Evolutionary conservation across 1,140 invertebrate species (phyloP).

Genomic region (Danaus plexippus): DNA sequence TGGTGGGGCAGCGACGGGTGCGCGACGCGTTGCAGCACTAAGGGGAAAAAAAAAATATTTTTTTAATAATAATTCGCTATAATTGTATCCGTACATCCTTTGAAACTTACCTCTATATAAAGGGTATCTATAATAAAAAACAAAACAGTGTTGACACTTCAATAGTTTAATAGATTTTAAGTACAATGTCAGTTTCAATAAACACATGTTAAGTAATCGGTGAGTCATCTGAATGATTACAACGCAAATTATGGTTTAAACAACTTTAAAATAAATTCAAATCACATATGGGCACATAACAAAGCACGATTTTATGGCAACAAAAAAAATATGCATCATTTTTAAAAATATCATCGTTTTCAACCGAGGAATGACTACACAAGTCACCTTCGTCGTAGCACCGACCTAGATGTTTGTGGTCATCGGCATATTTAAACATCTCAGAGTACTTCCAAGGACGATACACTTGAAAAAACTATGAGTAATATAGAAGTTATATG

Average conservation of each 20-base stretch:
- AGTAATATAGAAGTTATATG: no score
- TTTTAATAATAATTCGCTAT: not conserved
- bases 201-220: not conserved
- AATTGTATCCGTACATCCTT: no score
- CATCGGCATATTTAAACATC: conserved; percentile 19
- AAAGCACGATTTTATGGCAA: not conserved
- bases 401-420: conserved; percentile 20
- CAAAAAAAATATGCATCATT: conserved; percentile 12
- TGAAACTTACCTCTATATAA: no score
- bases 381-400: conserved; percentile 15
- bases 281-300: no score
- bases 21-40: conserved; percentile 76
- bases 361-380: conserved; percentile 14
- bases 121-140: no score
- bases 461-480: no score
- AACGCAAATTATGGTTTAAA: not conserved
- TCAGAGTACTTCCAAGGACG: conserved; percentile 3
- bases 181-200: not conserved
- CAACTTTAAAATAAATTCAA: not conserved
- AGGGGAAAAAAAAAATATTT: conserved; percentile 29
- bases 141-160: no score
- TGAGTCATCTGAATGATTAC: not conserved
- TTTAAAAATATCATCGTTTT: conserved; percentile 15
- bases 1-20: conserved; percentile 87
- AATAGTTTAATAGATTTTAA: no score